Evolutionary conservation across 2,888 invertebrate species (phyloP), one percentile per base, ranked within the genome.

Genomic region (Rhingia campestris): DNA sequence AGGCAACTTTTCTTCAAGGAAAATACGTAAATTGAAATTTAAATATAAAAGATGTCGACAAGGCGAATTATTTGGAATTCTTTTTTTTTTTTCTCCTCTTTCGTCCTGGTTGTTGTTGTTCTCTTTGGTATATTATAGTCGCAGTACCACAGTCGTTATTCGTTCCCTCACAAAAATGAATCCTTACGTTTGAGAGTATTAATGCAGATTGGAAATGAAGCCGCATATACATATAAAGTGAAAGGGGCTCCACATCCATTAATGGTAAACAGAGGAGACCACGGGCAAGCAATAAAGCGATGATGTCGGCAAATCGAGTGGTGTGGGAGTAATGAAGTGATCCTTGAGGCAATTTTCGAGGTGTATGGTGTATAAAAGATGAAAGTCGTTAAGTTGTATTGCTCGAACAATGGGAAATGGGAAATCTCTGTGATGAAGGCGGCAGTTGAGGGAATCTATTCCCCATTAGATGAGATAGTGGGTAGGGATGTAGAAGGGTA

Each of bases 331-430:
- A 80, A 84, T 84, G 84, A 84, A 84, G 84, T 84, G 84, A 84
- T 84, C 84, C 84, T 84, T 84, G 74, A 80, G 79, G 84, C 84
- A 84, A 84, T 84, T 84, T 80, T 80, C 80, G 73, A 84, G 84
- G 84, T 84, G 84, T 79, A 77, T 56, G 59, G 41, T 56, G 41
- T 56, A 84, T 84, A 80, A 84, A 84, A 84, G 79, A 84, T 84
- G 84, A 84, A 80, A 84, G 80, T 64, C 84, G 74, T 84, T 84
- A 79, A 79, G 80, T 75, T 75, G 70, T 58, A 59, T 22, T 22
- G 70, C 54, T 37, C 66, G 51, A 84, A 84, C 84, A 84, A 84
- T 84, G 59, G 70, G 53, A 74, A 64, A 70, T 22, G 22, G 22
- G 22, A 22, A 22, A 22, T 22, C 22, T 73, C 72, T 63, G 59